Percentiles rank a stretch among this genome's conserved stretches.
phyloP scores from a whole-genome alignment of 2,888 invertebrate genomes.

The Lasius platythorax region DNA sequence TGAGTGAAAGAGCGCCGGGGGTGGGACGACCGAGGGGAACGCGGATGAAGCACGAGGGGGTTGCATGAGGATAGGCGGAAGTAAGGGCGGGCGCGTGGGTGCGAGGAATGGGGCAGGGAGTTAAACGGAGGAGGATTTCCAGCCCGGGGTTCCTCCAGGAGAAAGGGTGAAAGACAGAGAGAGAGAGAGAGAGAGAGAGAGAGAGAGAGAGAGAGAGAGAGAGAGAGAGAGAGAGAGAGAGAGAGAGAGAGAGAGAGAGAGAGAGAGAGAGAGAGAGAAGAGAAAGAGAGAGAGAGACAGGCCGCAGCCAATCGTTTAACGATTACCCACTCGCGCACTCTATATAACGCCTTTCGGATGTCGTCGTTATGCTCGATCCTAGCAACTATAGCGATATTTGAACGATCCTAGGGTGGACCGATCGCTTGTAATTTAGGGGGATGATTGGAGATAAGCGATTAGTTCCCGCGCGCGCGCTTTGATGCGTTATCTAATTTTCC shows the following conservation, averaged over 20 bases:
- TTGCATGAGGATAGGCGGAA: conserved; percentile 69
- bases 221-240: no score
- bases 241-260: conserved; percentile 56
- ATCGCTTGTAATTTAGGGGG: conserved; percentile 8
- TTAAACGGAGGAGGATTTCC: conserved; percentile 78
- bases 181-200: conserved; percentile 35
- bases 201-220: conserved; percentile 59
- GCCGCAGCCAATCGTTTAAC: conserved; percentile 85
- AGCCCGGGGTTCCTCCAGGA: conserved; percentile 56
- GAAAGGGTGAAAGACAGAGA: conserved; percentile 46
- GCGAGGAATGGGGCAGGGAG: conserved; percentile 73
- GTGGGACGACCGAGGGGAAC: conserved; percentile 44
- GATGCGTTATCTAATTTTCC: neutral
- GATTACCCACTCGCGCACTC: conserved; percentile 84
- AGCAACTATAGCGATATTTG: conserved; percentile 67
- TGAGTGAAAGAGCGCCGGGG: conserved; percentile 51
- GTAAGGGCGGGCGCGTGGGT: conserved; percentile 74
- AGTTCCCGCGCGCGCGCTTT: neutral
- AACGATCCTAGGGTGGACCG: conserved; percentile 44
- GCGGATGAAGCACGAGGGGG: conserved; percentile 41
- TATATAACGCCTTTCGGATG: conserved; percentile 83
- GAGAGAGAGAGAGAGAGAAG: no score
- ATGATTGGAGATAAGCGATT: conserved; percentile 27
- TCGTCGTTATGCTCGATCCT: conserved; percentile 81
- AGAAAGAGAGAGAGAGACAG: conserved; percentile 62